Evolutionary conservation across 1,140 invertebrate species (phyloP).

Genomic region (Drosophila hydei): DNA sequence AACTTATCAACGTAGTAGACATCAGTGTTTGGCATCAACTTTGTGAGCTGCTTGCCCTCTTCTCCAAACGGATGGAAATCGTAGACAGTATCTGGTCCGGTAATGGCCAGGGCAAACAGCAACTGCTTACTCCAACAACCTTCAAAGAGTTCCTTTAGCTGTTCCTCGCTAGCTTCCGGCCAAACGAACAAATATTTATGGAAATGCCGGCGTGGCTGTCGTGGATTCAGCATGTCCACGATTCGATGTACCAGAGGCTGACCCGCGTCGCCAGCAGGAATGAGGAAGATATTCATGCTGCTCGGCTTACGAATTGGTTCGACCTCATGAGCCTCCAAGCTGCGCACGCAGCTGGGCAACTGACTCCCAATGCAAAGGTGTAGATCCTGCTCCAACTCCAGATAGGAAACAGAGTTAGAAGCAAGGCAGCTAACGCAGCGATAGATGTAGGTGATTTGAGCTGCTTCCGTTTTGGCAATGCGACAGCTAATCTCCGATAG

Average conservation of each 20-base stretch:
- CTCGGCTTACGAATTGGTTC: constrained; percentile 59
- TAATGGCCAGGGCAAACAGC: constrained; percentile 62
- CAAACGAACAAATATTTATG: constrained; percentile 77
- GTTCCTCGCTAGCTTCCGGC: constrained; percentile 37
- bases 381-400: constrained; percentile 37
- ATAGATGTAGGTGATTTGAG: constrained; percentile 63
- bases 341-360: constrained; percentile 45
- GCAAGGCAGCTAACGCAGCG: constrained; percentile 56
- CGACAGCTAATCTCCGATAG: constrained; percentile 45
- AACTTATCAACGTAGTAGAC: constrained; percentile 60
- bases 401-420: neutral
- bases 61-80: constrained; percentile 72
- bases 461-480: constrained; percentile 35
- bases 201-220: constrained; percentile 53
- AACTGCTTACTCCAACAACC: constrained; percentile 59
- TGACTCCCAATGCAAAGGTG: constrained; percentile 45
- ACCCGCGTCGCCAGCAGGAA: constrained; percentile 30
- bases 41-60: constrained; percentile 40
- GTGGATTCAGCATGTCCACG: constrained; percentile 61
- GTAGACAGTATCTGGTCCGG: constrained; percentile 32
- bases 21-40: neutral
- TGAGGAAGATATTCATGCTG: constrained; percentile 65
- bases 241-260: constrained; percentile 50
- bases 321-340: constrained; percentile 39
- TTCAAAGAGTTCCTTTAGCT: constrained; percentile 49